Percentiles rank a stretch among this genome's conserved stretches.
phyloP scores from a whole-genome alignment of 2,888 invertebrate genomes.

The Campaea margaritaria region DNA sequence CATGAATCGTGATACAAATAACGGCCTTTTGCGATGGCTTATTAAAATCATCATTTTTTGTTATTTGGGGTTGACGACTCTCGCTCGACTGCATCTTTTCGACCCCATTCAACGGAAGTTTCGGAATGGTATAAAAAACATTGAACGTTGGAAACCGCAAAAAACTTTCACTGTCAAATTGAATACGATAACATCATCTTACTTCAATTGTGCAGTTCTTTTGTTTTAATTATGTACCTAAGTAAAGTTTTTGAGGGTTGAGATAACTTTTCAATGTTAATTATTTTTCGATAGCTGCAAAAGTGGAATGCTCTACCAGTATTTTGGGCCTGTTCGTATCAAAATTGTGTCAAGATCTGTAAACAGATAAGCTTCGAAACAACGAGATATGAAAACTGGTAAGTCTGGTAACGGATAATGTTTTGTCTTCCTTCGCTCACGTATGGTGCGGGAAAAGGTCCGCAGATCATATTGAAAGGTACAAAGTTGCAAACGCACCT shows the following conservation, averaged over 20 bases:
- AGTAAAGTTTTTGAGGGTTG: too few relatives aligned
- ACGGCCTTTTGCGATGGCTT: too few relatives aligned
- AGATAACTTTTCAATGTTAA: too few relatives aligned
- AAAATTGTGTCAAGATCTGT: conserved; percentile 78
- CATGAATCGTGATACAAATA: too few relatives aligned
- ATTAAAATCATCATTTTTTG: conserved; percentile 2
- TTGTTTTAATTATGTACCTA: conserved; percentile 8
- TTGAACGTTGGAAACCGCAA: conserved; percentile 21
- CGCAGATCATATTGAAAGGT: conserved; percentile 2
- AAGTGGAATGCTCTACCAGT: conserved; percentile 17
- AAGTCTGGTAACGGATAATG: not conserved
- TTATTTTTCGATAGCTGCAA: not conserved
- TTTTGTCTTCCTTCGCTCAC: conserved; percentile 29
- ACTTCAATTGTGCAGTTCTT: conserved; percentile 12
- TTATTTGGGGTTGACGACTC: conserved; percentile 11
- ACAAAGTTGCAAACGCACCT: not conserved
- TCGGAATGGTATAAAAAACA: conserved; percentile 26
- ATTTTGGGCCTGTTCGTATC: conserved; percentile 65
- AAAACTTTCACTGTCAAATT: conserved; percentile 24
- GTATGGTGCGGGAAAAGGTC: conserved; percentile 18
- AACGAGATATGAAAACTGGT: conserved; percentile 29
- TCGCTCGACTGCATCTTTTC: conserved; percentile 19
- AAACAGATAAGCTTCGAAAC: conserved; percentile 67
- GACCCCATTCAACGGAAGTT: conserved; percentile 26
- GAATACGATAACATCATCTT: conserved; percentile 13